Evolutionary conservation across 53 echinoderm and acorn worm genomes (phyloP).

Genomic region (Luidia sarsii): DNA sequence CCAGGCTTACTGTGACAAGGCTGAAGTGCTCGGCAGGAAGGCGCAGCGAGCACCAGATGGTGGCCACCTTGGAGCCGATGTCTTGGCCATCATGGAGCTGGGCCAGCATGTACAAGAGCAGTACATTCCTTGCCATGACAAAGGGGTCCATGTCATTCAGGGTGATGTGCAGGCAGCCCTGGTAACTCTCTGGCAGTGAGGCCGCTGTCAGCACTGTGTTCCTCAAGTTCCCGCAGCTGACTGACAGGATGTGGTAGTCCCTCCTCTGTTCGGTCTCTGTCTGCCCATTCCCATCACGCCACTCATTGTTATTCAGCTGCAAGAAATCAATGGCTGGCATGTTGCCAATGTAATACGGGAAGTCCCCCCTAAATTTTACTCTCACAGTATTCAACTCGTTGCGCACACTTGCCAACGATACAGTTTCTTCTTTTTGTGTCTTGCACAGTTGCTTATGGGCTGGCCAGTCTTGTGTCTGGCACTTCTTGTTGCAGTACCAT

Average conservation of each 20-base stretch:
- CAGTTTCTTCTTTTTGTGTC: too few species aligned
- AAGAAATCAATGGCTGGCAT: constrained; percentile 51
- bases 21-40: constrained; percentile 32
- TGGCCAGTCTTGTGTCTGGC: constrained; percentile 49
- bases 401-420: too few species aligned
- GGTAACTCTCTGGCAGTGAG: constrained; percentile 49
- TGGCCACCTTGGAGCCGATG: constrained; percentile 35
- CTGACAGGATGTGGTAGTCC: constrained; percentile 52
- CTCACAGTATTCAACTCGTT: neutral
- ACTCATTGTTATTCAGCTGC: constrained; percentile 51
- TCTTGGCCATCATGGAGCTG: constrained; percentile 19
- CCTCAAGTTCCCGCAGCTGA: constrained; percentile 57
- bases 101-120: constrained; percentile 63
- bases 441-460: constrained; percentile 37
- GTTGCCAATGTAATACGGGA: constrained; percentile 58
- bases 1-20: constrained; percentile 28
- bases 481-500: constrained; percentile 42
- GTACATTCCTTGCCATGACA: constrained; percentile 60
- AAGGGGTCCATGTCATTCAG: constrained; percentile 62
- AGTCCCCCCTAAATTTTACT: neutral
- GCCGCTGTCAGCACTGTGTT: constrained; percentile 46
- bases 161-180: constrained; percentile 45
- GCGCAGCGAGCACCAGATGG: constrained; percentile 59
- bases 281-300: neutral
- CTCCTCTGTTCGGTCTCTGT: neutral